Evolutionary conservation across 1,140 invertebrate species (phyloP).

Genomic region (Gryon sp.): DNA sequence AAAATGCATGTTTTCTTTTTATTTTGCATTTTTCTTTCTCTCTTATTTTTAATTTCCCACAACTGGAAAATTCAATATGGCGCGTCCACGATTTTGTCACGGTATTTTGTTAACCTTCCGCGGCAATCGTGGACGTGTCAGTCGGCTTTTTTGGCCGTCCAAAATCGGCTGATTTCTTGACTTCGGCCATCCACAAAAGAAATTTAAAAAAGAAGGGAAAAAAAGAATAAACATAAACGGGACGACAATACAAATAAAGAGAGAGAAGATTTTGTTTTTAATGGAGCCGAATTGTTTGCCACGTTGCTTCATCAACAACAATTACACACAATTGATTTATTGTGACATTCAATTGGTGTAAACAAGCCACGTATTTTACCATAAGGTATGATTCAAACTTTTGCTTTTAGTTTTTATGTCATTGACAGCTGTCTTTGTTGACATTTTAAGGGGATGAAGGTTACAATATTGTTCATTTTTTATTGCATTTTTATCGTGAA

Average conservation of each 20-base stretch:
- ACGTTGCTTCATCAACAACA: not conserved
- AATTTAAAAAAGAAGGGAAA: too few relatives aligned
- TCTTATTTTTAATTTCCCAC: too few relatives aligned
- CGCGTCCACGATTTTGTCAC: slow-evolving; percentile 42
- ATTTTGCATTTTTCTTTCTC: too few relatives aligned
- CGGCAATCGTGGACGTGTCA: slow-evolving; percentile 55
- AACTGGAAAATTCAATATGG: slow-evolving; percentile 34
- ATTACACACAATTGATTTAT: slow-evolving; percentile 7
- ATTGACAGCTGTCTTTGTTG: slow-evolving; percentile 20
- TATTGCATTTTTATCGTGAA: not conserved
- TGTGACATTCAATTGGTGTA: slow-evolving; percentile 6
- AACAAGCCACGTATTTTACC: slow-evolving; percentile 39
- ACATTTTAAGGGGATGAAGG: too few relatives aligned
- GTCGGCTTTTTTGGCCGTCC: slow-evolving; percentile 41
- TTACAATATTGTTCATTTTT: too few relatives aligned
- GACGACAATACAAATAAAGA: too few relatives aligned
- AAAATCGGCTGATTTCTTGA: slow-evolving; percentile 21
- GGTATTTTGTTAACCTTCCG: slow-evolving; percentile 59
- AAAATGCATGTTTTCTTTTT: too few relatives aligned
- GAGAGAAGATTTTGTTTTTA: too few relatives aligned
- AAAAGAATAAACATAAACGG: too few relatives aligned
- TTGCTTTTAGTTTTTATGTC: too few relatives aligned
- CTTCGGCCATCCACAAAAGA: too few relatives aligned
- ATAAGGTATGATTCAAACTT: slow-evolving; percentile 45
- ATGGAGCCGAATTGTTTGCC: slow-evolving; percentile 26